Conservation (phyloP, 2,113 vertebrate species). For the Catagonus wagneri region DNA sequence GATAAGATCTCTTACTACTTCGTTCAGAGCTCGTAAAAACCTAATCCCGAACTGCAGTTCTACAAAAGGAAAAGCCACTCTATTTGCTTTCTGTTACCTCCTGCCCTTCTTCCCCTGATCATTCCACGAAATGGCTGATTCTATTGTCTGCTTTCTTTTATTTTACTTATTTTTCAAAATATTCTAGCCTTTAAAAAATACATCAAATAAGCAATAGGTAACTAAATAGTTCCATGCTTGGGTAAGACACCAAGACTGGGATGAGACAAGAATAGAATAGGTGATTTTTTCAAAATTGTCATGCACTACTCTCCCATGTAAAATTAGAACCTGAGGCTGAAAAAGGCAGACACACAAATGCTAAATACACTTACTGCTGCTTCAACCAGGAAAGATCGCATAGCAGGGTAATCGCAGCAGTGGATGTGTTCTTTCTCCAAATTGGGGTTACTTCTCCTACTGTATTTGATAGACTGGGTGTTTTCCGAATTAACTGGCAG, state of each 20-base stretch:
- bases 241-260: background rate
- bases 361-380: too few relatives aligned
- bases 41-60: background rate
- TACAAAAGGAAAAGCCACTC: background rate
- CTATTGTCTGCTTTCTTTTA: background rate
- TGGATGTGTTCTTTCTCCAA: constrained; percentile 97
- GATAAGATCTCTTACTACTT: background rate
- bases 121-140: background rate
- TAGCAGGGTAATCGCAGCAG: constrained; percentile 97
- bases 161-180: too few relatives aligned
- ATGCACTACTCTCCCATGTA: background rate
- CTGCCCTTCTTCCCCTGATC: background rate
- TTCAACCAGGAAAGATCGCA: constrained; percentile 50
- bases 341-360: background rate
- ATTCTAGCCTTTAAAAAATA: background rate
- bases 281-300: background rate
- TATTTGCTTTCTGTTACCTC: background rate
- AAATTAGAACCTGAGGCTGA: background rate
- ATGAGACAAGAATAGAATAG: background rate
- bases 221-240: background rate
- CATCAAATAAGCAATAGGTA: background rate
- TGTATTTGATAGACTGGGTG: constrained; percentile 90
- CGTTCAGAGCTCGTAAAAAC: background rate
- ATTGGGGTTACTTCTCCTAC: constrained; percentile 96
- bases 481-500: constrained; percentile 90